These are phyloP conservation scores for Donacobius atricapilla DNA, from an alignment of 2,113 vertebrate genomes.

Conservation along the genomic window DNA sequence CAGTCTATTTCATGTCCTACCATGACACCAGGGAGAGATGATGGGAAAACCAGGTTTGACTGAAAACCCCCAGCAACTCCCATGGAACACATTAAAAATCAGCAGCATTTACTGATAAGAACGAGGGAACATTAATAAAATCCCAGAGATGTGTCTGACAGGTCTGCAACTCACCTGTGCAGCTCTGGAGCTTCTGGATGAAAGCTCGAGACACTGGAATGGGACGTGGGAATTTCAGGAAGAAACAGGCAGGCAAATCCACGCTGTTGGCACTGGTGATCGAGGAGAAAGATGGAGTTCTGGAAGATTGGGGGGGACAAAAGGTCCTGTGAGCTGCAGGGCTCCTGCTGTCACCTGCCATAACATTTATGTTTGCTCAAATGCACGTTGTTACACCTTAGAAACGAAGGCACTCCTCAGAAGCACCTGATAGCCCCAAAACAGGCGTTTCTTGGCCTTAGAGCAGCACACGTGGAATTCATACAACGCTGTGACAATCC, in stretches of 20 bases:
- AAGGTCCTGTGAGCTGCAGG: background rate
- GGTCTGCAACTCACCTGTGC: slow-evolving; percentile 79
- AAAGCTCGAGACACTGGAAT: slow-evolving; percentile 92
- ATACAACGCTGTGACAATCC: fast-evolving
- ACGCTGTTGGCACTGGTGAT: slow-evolving; percentile 96
- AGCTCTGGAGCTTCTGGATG: slow-evolving; percentile 88
- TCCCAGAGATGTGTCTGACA: background rate
- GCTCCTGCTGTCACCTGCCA: background rate
- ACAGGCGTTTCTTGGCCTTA: background rate
- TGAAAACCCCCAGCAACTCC: background rate
- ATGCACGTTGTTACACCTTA: fast-evolving
- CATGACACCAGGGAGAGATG: background rate
- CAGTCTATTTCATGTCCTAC: too few species aligned
- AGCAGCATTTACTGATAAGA: background rate
- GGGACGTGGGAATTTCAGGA: slow-evolving; percentile 91
- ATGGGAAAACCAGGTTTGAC: background rate
- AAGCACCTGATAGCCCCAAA: background rate
- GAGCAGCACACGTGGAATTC: background rate
- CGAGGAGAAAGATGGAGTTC: slow-evolving; percentile 91
- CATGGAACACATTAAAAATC: fast-evolving
- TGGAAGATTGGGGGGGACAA: background rate
- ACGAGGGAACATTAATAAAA: fast-evolving
- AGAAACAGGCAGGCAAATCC: slow-evolving; percentile 95
- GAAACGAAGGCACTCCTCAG: background rate
- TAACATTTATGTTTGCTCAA: fast-evolving